These are phyloP conservation scores for Magallana angulata DNA, from an alignment of 1,140 invertebrate genomes.

Conservation along the genomic window DNA sequence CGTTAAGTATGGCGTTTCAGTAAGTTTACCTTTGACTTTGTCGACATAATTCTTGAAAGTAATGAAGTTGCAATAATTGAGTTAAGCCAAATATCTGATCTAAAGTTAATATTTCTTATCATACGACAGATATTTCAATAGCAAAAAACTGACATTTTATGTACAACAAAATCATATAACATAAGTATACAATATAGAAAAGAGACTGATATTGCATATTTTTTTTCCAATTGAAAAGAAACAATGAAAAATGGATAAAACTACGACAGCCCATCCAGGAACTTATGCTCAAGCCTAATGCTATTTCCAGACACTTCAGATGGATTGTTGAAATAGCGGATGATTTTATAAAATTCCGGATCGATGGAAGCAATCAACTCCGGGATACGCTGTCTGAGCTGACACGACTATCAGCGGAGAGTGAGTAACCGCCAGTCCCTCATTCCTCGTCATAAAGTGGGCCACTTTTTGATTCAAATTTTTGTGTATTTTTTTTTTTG, in stretches of 20 bases:
- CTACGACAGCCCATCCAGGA: constrained; percentile 34
- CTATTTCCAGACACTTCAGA: constrained; percentile 9
- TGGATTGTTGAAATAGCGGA: constrained; percentile 32
- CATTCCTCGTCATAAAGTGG: too few species aligned
- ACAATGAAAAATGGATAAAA: constrained; percentile 32
- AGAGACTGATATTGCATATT: too few species aligned
- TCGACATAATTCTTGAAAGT: too few species aligned
- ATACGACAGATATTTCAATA: too few species aligned
- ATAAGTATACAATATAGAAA: too few species aligned
- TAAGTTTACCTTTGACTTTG: constrained; percentile 4
- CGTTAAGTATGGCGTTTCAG: constrained; percentile 39
- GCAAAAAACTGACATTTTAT: too few species aligned
- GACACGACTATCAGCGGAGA: constrained; percentile 14
- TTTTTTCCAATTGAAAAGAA: neutral
- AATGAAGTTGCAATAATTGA: too few species aligned
- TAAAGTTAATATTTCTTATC: too few species aligned
- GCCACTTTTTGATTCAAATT: neutral
- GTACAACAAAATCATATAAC: too few species aligned
- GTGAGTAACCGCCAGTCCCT: neutral
- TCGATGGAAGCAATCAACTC: neutral
- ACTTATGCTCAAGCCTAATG: neutral
- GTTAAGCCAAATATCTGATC: too few species aligned
- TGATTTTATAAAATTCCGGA: neutral
- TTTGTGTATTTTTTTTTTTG: neutral
- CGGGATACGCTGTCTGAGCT: neutral